These are phyloP conservation scores for Zosterops borbonicus DNA, from an alignment of 2,113 vertebrate species.

Conservation along the genomic window DNA sequence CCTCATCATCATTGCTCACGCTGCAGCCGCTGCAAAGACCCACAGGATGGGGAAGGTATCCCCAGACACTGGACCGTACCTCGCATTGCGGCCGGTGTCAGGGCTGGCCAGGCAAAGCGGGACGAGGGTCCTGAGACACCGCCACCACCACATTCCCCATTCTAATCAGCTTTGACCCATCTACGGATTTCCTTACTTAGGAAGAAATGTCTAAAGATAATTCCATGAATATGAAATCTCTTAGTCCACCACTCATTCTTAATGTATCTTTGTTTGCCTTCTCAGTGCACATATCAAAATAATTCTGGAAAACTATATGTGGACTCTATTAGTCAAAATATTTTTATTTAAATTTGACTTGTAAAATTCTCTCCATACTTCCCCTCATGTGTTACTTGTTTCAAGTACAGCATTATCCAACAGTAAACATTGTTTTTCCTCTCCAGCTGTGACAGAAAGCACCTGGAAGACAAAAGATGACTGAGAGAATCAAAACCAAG, in stretches of 20 bases:
- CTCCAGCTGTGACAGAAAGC: constrained; percentile 22
- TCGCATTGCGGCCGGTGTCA: too few relatives aligned
- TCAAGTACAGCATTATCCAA: neutral
- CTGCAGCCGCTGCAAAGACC: too few relatives aligned
- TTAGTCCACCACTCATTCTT: neutral
- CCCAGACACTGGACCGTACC: too few relatives aligned
- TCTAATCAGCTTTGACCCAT: neutral
- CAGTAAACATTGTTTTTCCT: constrained; percentile 9
- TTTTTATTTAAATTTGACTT: neutral
- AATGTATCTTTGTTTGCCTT: neutral
- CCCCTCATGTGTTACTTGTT: neutral
- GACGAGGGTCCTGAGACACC: too few relatives aligned
- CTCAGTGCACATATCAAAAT: neutral
- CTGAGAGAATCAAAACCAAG: neutral
- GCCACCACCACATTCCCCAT: neutral
- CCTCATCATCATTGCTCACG: too few relatives aligned
- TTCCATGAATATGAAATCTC: neutral
- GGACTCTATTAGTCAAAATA: neutral
- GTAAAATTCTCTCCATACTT: neutral
- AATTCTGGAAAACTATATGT: neutral
- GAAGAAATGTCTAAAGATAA: neutral
- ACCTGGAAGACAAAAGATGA: constrained; percentile 23
- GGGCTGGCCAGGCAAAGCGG: too few relatives aligned
- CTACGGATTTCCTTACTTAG: neutral
- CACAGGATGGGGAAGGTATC: too few relatives aligned